Conservation (phyloP, 2,888 invertebrate genomes). For the Caenorhabditis sp. region DNA sequence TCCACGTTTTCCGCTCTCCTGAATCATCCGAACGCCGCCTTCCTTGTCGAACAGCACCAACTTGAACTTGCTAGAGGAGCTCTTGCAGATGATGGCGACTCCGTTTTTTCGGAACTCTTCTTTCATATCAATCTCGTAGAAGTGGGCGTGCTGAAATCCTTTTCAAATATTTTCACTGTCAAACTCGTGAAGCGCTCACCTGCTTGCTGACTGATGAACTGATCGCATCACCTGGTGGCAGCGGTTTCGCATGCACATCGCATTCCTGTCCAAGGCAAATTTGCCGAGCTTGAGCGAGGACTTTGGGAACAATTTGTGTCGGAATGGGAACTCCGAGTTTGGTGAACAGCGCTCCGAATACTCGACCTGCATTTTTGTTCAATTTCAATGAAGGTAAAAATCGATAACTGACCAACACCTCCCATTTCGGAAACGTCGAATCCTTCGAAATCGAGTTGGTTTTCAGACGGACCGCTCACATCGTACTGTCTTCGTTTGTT, state of each 20-base stretch:
- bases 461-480: constrained; percentile 75
- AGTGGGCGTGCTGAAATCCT: constrained; percentile 74
- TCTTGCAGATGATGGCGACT: constrained; percentile 76
- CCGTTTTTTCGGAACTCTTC: constrained; percentile 70
- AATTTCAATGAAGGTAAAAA: neutral
- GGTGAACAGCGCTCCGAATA: constrained; percentile 79
- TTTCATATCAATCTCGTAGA: constrained; percentile 73
- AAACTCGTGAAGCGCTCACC: too few relatives aligned
- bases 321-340: constrained; percentile 79
- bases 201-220: constrained; percentile 72
- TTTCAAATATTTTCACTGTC: too few relatives aligned
- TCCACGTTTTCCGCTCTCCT: constrained; percentile 74
- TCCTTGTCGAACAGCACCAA: constrained; percentile 79
- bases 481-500: constrained; percentile 79
- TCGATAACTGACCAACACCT: constrained; percentile 70
- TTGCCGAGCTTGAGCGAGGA: constrained; percentile 75
- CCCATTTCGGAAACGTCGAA: constrained; percentile 79
- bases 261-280: constrained; percentile 67
- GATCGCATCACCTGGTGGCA: constrained; percentile 70
- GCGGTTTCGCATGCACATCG: constrained; percentile 52
- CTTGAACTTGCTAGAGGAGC: constrained; percentile 79
- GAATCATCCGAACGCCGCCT: constrained; percentile 78
- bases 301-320: constrained; percentile 79
- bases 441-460: constrained; percentile 77
- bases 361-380: constrained; percentile 67